phyloP scores from a whole-genome alignment of 2,113 vertebrate genomes.

The Cathartes aura region DNA sequence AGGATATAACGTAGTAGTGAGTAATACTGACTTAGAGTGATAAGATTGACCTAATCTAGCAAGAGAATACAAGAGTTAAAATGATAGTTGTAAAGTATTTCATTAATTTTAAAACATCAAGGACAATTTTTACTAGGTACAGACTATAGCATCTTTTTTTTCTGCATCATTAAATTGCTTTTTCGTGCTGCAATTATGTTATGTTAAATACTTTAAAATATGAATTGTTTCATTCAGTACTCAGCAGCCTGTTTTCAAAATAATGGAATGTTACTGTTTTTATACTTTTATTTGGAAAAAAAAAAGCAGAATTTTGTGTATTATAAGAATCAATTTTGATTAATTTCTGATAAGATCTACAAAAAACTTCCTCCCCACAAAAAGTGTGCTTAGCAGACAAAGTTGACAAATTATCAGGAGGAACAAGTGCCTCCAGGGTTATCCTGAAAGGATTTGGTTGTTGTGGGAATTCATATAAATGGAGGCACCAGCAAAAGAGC shows the following conservation, averaged over 20 bases:
- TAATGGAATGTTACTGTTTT: neutral
- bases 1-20: neutral
- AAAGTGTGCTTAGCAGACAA: neutral
- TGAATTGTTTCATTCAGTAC: neutral
- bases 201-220: neutral
- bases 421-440: neutral
- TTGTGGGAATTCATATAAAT: conserved; percentile 13
- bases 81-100: neutral
- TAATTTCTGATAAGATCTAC: neutral
- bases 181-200: neutral
- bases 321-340: neutral
- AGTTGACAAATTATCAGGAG: neutral
- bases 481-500: neutral
- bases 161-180: neutral
- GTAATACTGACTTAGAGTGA: neutral
- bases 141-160: neutral
- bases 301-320: neutral
- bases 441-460: neutral
- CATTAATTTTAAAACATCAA: neutral
- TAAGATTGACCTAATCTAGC: neutral
- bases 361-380: neutral
- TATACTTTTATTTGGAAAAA: neutral
- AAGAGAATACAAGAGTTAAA: neutral
- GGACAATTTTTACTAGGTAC: neutral
- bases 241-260: neutral